Percentiles rank a stretch among this genome's conserved stretches.
Conservation (phyloP, 2,113 vertebrate species). For the Glaucidium brasilianum region DNA sequence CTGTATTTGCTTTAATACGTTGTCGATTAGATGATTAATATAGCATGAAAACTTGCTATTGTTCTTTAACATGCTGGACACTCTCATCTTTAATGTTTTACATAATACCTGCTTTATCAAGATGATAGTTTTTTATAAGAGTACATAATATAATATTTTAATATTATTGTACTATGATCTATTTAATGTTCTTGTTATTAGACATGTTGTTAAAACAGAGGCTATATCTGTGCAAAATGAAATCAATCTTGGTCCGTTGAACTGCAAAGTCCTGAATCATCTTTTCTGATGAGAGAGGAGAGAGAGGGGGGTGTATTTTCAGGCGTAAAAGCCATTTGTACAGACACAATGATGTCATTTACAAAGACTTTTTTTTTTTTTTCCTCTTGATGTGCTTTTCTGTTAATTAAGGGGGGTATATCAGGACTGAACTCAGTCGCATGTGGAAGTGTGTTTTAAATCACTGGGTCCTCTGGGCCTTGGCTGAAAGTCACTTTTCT, state of each 20-base stretch:
- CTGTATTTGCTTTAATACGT: not conserved
- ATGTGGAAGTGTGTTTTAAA: not conserved
- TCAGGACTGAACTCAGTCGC: not conserved
- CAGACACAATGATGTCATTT: not conserved
- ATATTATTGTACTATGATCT: not conserved
- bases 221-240: not conserved
- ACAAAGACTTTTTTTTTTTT: not conserved
- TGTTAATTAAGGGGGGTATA: not conserved
- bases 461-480: not conserved
- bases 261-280: not conserved
- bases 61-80: not conserved
- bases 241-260: not conserved
- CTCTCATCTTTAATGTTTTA: not conserved
- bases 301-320: not conserved
- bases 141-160: not conserved
- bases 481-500: not conserved
- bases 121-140: not conserved
- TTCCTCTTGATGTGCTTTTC: not conserved
- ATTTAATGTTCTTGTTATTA: not conserved
- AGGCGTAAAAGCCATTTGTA: not conserved
- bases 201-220: not conserved
- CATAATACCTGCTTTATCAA: not conserved
- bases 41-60: not conserved
- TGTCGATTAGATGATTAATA: not conserved
- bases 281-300: not conserved